These are phyloP conservation scores for Hetaerina americana DNA, from an alignment of 1,140 invertebrate genomes.

Conservation along the genomic window DNA sequence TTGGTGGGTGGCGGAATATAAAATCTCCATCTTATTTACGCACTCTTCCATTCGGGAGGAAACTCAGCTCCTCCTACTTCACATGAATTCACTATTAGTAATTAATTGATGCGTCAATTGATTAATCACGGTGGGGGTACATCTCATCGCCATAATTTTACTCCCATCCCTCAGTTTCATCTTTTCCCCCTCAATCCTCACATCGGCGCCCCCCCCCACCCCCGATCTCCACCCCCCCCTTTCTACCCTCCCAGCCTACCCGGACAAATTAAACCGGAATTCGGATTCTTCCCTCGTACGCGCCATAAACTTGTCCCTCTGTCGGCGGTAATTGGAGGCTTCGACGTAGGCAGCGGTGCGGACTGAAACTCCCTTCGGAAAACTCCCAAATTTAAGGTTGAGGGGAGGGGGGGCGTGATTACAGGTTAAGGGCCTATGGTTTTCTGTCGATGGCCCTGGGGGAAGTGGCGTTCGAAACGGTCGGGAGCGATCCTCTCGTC, in stretches of 20 bases:
- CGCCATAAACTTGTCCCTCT: not conserved
- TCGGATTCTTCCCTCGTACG: not conserved
- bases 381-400: not conserved
- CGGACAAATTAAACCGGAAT: not conserved
- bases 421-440: not conserved
- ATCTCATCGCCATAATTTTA: not conserved
- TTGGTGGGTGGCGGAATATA: too few species aligned
- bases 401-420: too few species aligned
- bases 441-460: not conserved
- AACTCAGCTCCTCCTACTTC: not conserved
- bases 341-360: not conserved
- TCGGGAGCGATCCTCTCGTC: too few species aligned
- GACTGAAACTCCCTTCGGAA: not conserved
- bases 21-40: too few species aligned
- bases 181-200: not conserved
- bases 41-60: too few species aligned
- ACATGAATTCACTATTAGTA: not conserved
- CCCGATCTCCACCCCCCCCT: not conserved
- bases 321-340: not conserved
- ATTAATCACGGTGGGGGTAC: not conserved
- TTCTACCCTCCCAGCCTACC: not conserved
- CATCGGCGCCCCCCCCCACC: too few species aligned
- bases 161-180: not conserved
- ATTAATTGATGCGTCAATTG: slow-evolving; percentile 6
- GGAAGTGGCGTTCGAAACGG: too few species aligned